Percentiles rank a stretch among this genome's conserved stretches.
Conservation (phyloP, 2,113 vertebrate species). For the Rostratula benghalensis region DNA sequence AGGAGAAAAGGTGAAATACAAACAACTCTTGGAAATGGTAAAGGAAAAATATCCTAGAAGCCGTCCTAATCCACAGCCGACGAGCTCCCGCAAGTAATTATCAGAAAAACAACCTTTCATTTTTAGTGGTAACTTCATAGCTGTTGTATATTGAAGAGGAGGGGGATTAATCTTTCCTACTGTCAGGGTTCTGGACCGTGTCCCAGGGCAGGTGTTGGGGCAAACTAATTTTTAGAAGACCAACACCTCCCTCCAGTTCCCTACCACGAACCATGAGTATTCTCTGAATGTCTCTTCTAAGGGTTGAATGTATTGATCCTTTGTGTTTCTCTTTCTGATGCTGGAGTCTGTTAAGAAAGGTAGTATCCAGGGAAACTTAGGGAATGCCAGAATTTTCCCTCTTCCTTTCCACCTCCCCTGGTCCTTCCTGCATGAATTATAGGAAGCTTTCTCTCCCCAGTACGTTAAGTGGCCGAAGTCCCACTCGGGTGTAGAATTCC, state of each 20-base stretch:
- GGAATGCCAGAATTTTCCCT: background rate
- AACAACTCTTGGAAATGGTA: conserved; percentile 50
- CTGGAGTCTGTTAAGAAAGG: background rate
- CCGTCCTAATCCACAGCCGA: background rate
- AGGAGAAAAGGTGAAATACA: conserved; percentile 69
- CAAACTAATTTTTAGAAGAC: background rate
- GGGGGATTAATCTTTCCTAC: background rate
- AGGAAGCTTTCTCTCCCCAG: background rate
- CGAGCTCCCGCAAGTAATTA: conserved; percentile 49
- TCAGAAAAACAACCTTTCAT: background rate
- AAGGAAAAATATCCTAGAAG: conserved; percentile 58
- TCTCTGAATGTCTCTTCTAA: background rate
- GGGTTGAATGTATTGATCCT: background rate
- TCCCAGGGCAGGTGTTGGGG: background rate
- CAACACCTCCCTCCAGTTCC: accelerated
- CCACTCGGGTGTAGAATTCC: background rate
- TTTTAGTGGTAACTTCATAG: background rate
- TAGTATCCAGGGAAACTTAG: background rate
- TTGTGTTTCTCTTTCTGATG: background rate
- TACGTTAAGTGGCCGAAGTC: background rate
- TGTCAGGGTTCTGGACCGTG: background rate
- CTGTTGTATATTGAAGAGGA: background rate
- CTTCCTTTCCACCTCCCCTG: background rate
- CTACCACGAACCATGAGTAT: background rate
- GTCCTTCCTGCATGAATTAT: background rate